A percentile compares a stretch with the other conserved stretches of the same genome.
Conservation (phyloP, 2,797 vertebrate species). For the Notolabrus celidotus region DNA sequence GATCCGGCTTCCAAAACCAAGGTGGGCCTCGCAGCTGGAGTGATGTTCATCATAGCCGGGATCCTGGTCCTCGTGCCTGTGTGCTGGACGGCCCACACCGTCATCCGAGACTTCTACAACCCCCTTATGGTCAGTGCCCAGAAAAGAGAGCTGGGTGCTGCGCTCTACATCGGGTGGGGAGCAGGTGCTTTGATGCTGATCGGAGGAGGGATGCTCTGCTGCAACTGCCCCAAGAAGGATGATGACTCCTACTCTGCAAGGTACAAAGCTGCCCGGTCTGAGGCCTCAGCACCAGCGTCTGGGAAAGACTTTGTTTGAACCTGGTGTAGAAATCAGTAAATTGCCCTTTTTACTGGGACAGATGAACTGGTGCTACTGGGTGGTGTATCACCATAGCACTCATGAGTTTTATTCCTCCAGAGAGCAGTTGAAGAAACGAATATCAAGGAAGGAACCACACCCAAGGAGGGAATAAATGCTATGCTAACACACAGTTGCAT, state of each 20-base stretch:
- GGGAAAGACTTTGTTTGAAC: constrained; percentile 89
- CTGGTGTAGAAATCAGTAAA: not conserved
- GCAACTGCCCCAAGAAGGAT: constrained; percentile 85
- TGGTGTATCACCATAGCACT: constrained; percentile 12
- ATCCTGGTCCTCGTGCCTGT: constrained; percentile 89
- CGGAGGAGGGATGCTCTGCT: constrained; percentile 91
- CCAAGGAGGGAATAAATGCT: constrained; percentile 12
- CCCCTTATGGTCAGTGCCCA: constrained; percentile 83
- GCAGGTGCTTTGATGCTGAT: constrained; percentile 88
- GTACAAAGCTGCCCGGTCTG: constrained; percentile 87
- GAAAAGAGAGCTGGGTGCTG: constrained; percentile 92
- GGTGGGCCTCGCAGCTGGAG: constrained; percentile 86
- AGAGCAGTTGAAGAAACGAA: constrained; percentile 13
- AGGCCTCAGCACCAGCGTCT: constrained; percentile 77
- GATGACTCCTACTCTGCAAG: constrained; percentile 84
- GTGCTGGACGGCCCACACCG: constrained; percentile 91
- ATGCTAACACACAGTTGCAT: constrained; percentile 9
- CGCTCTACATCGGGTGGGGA: constrained; percentile 95
- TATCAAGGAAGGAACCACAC: constrained; percentile 41
- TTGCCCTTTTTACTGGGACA: constrained; percentile 41
- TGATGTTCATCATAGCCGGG: constrained; percentile 86
- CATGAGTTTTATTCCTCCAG: constrained; percentile 20
- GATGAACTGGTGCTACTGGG: constrained; percentile 33
- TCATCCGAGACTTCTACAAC: constrained; percentile 94
- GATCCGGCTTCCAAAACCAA: constrained; percentile 86